Evolutionary conservation across 2,888 invertebrate genomes (phyloP).

Genomic region (Dynastes hyllus): DNA sequence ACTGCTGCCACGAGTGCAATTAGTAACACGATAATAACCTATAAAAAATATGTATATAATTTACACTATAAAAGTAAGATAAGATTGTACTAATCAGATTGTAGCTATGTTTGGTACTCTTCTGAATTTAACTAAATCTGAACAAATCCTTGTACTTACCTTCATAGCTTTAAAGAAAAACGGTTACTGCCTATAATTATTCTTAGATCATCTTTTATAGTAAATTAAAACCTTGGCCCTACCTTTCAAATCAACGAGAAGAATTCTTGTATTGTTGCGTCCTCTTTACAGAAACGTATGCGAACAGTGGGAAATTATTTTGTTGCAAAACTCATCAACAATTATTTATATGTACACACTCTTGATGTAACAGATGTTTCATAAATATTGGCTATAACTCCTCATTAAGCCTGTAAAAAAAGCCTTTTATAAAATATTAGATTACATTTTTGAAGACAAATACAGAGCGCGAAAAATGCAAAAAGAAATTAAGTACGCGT

Average conservation of each 20-base stretch:
- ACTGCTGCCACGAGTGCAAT: slow-evolving; percentile 16
- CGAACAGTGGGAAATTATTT: slow-evolving; percentile 22
- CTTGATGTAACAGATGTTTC: not conserved
- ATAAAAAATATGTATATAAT: slow-evolving; percentile 7
- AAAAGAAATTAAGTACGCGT: too few relatives aligned
- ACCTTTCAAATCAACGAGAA: slow-evolving; percentile 44
- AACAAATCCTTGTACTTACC: slow-evolving; percentile 18
- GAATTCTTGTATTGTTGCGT: slow-evolving; percentile 39
- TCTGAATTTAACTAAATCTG: not conserved
- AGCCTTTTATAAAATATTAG: too few relatives aligned
- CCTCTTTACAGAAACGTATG: slow-evolving; percentile 33
- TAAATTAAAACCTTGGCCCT: slow-evolving; percentile 48
- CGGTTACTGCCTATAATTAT: slow-evolving; percentile 26
- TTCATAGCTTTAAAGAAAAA: slow-evolving; percentile 42
- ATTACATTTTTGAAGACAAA: too few relatives aligned
- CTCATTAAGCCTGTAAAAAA: too few relatives aligned
- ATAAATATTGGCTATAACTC: too few relatives aligned
- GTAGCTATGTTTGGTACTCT: not conserved
- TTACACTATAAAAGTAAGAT: not conserved
- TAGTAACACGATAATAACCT: slow-evolving; percentile 29
- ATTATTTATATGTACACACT: slow-evolving; percentile 1
- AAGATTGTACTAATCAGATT: not conserved
- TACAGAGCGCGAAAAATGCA: too few relatives aligned
- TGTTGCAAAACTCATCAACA: slow-evolving; percentile 13
- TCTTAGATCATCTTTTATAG: slow-evolving; percentile 45